Conservation (phyloP, 2,113 vertebrate species). For the Neolamprologus devosi region DNA sequence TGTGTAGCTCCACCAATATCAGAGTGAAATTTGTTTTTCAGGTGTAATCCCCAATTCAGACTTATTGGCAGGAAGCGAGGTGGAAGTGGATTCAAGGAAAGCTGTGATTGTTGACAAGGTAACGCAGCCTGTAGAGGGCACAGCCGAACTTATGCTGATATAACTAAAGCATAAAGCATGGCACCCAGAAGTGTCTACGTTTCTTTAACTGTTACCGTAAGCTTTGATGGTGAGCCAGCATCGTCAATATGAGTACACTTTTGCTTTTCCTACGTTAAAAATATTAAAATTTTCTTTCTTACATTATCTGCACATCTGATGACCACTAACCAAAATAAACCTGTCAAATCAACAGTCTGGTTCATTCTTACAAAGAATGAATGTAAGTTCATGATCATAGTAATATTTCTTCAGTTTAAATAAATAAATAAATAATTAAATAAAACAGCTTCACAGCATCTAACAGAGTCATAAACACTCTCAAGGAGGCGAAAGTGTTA, state of each 20-base stretch:
- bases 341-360: neutral
- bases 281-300: neutral
- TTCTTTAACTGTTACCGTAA: neutral
- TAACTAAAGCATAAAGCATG: neutral
- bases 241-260: neutral
- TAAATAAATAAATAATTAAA: neutral
- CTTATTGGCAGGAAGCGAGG: slow-evolving; percentile 69
- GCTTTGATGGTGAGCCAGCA: neutral
- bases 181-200: neutral
- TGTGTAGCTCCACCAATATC: neutral
- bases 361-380: neutral
- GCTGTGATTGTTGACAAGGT: slow-evolving; percentile 82
- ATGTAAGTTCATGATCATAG: neutral
- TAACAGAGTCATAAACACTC: neutral
- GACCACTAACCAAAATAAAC: neutral
- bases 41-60: slow-evolving; percentile 74
- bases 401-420: neutral
- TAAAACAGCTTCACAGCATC: neutral
- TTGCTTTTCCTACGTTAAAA: neutral
- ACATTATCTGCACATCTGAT: neutral
- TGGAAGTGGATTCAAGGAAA: slow-evolving; percentile 65
- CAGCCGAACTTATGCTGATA: neutral
- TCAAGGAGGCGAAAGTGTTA: fast-evolving
- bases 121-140: neutral
- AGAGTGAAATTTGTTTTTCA: slow-evolving; percentile 20